Conservation (phyloP, 2,888 invertebrate species). For the Caenorhabditis doughertyi region DNA sequence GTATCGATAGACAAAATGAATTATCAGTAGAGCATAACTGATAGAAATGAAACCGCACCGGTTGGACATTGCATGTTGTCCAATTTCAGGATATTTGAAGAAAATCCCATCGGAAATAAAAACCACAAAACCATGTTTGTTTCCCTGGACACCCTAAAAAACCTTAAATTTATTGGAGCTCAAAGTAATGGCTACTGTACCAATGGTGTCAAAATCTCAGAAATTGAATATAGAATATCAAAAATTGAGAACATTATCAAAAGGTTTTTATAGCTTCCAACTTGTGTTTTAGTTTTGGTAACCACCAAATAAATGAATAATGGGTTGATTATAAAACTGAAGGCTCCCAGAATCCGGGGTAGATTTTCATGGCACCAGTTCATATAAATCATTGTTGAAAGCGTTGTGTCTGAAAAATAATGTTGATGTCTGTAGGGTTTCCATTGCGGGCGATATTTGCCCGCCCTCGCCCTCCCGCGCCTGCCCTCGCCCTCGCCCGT, state of each 20-base stretch:
- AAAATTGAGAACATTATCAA: constrained; percentile 12
- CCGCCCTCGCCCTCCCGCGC: no score
- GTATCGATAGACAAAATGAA: constrained; percentile 54
- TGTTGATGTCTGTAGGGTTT: no score
- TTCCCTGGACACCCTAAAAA: constrained; percentile 18
- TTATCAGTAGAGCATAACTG: constrained; percentile 45
- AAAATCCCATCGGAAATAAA: constrained; percentile 23
- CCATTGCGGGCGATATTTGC: no score
- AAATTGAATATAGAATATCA: constrained; percentile 17
- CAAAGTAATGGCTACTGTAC: no score
- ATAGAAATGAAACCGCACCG: constrained; percentile 47
- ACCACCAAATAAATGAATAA: constrained; percentile 26
- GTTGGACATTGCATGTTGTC: constrained; percentile 15
- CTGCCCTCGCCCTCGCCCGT: no score
- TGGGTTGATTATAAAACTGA: constrained; percentile 19
- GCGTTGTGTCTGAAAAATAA: no score
- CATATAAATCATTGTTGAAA: constrained; percentile 16
- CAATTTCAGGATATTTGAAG: constrained; percentile 8
- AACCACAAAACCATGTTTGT: constrained; percentile 22
- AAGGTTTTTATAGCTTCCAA: constrained; percentile 15
- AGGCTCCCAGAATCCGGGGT: constrained; percentile 1
- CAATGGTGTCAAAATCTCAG: constrained; percentile 9
- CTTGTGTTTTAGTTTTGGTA: not conserved
- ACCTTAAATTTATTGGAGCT: no score
- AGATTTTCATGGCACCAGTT: constrained; percentile 6